phyloP scores from a whole-genome alignment of 2,888 invertebrate species.

The Cheilosia variabilis region DNA sequence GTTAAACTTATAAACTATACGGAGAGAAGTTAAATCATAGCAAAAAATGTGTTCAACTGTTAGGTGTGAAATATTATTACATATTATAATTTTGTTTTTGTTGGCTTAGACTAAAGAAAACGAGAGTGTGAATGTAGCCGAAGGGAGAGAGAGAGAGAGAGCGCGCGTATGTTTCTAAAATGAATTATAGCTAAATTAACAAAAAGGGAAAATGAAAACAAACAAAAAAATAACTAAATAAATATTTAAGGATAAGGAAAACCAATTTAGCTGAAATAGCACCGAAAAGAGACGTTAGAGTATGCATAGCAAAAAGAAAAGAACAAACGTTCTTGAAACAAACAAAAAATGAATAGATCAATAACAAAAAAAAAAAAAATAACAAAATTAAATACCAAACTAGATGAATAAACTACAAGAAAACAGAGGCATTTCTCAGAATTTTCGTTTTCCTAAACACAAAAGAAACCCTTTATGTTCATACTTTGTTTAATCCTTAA shows the following conservation, averaged over 20 bases:
- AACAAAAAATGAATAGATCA: conserved; percentile 41
- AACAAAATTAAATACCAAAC: conserved; percentile 66
- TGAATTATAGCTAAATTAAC: conserved; percentile 67
- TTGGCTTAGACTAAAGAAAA: conserved; percentile 60
- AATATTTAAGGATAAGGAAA: conserved; percentile 44
- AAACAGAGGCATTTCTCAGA: conserved; percentile 72
- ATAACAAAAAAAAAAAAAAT: conserved; percentile 38
- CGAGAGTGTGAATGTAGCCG: conserved; percentile 67
- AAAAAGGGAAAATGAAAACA: conserved; percentile 34
- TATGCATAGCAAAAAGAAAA: conserved; percentile 70
- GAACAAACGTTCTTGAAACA: conserved; percentile 23
- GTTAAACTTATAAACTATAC: conserved; percentile 43
- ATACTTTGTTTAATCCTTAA: conserved; percentile 32
- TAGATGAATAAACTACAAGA: conserved; percentile 60
- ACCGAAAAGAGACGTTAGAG: conserved; percentile 61
- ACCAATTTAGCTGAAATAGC: conserved; percentile 37
- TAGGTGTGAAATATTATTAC: conserved; percentile 59
- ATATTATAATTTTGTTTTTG: conserved; percentile 23
- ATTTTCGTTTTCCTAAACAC: conserved; percentile 51
- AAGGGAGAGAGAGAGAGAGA: conserved; percentile 50
- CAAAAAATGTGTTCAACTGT: conserved; percentile 70
- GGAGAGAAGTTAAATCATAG: conserved; percentile 46
- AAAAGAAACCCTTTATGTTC: conserved; percentile 26
- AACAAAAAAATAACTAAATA: conserved; percentile 37
- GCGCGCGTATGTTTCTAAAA: conserved; percentile 53